Evolutionary conservation across 2,888 invertebrate genomes (phyloP).

Genomic region (Cataglyphis livida): DNA sequence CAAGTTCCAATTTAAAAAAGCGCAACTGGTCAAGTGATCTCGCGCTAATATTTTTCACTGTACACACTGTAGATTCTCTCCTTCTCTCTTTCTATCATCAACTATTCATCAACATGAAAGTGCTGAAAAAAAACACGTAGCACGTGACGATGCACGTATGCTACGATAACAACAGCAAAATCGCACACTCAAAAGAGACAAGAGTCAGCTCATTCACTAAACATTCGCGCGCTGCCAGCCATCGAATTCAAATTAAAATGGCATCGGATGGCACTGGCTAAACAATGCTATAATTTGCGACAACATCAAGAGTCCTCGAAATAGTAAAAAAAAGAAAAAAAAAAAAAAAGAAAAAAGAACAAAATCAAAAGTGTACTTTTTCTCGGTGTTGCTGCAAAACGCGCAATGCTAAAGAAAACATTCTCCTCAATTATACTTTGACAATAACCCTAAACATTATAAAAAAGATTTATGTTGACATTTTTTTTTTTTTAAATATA

Average conservation of each 20-base stretch:
- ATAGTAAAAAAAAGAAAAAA: background rate
- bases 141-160: conserved; percentile 60
- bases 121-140: conserved; percentile 56
- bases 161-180: conserved; percentile 26
- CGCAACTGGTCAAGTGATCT: conserved; percentile 80
- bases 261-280: conserved; percentile 62
- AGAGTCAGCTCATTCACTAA: conserved; percentile 68
- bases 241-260: conserved; percentile 47
- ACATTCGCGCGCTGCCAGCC: conserved; percentile 80
- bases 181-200: conserved; percentile 55
- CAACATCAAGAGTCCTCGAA: conserved; percentile 60
- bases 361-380: background rate
- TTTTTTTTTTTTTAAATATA: background rate
- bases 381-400: conserved; percentile 69
- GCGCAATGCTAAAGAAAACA: conserved; percentile 64
- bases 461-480: conserved; percentile 10
- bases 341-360: background rate
- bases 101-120: conserved; percentile 31
- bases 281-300: conserved; percentile 61
- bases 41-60: conserved; percentile 76
- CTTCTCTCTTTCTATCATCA: conserved; percentile 51
- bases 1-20: background rate
- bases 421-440: conserved; percentile 57
- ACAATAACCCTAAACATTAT: conserved; percentile 61
- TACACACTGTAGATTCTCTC: conserved; percentile 68